A percentile compares a stretch with the other conserved stretches of the same genome.
Evolutionary conservation across 2,797 vertebrate genomes (phyloP).

Genomic region (Chromobotia macracanthus): DNA sequence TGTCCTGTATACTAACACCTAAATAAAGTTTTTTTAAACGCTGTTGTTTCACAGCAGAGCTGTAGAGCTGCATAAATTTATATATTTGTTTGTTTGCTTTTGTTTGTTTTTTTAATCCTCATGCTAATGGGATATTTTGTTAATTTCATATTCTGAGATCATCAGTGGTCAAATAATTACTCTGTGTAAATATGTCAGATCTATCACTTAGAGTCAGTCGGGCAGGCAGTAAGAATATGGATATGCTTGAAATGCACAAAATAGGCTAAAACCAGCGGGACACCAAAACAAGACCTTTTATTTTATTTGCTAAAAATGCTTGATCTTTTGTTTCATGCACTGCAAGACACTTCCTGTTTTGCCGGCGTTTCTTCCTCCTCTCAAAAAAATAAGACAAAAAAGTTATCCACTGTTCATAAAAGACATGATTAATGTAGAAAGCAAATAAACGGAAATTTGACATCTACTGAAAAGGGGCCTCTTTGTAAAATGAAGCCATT

Average conservation of each 20-base stretch:
- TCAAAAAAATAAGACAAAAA: conserved; percentile 57
- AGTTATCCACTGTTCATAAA: conserved; percentile 62
- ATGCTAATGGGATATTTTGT: background rate
- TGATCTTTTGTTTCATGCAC: conserved; percentile 57
- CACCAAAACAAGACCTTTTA: conserved; percentile 17
- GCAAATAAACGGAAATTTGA: conserved; percentile 70
- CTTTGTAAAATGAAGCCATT: conserved; percentile 66
- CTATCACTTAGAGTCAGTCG: conserved; percentile 51
- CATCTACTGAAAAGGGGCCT: conserved; percentile 68
- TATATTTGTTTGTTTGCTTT: background rate
- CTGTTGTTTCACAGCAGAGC: background rate
- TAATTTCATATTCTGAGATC: background rate
- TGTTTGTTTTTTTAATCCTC: background rate
- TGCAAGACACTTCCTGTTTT: conserved; percentile 75
- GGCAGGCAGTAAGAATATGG: conserved; percentile 48
- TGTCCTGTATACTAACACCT: background rate
- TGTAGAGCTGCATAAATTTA: background rate
- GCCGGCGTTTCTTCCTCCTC: conserved; percentile 58
- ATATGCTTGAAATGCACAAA: conserved; percentile 38
- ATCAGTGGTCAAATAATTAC: conserved; percentile 32
- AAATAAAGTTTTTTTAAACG: background rate
- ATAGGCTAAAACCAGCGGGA: conserved; percentile 34
- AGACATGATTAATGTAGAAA: conserved; percentile 62
- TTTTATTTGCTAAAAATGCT: conserved; percentile 49
- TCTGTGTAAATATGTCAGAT: conserved; percentile 42